These are phyloP conservation scores for Damaliscus lunatus DNA, from an alignment of 2,113 vertebrate genomes.

Conservation along the genomic window DNA sequence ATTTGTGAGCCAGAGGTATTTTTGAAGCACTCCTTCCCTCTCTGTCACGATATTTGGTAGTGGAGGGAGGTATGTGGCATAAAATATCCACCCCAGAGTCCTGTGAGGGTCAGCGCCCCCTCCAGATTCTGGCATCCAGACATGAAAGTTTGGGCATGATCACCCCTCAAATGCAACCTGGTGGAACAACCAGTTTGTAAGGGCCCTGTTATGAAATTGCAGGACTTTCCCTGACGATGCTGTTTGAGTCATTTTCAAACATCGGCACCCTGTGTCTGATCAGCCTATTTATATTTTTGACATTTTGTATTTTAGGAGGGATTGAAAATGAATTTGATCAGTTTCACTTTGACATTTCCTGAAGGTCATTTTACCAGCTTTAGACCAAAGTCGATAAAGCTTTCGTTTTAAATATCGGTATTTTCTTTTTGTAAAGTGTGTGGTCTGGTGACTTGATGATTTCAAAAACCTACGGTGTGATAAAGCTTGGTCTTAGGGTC, in stretches of 20 bases:
- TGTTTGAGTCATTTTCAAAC: neutral
- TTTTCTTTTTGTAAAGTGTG: neutral
- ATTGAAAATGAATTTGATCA: neutral
- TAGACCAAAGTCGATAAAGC: neutral
- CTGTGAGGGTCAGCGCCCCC: neutral
- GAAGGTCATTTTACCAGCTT: neutral
- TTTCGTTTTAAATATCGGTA: conserved; percentile 43
- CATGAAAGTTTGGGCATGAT: neutral
- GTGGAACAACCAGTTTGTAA: neutral
- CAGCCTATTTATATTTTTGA: conserved; percentile 10
- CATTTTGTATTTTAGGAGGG: neutral
- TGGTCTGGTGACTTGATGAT: conserved; percentile 9
- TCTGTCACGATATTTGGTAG: neutral
- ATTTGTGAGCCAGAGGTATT: neutral
- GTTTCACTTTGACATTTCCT: neutral
- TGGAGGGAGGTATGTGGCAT: neutral
- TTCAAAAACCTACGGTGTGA: neutral
- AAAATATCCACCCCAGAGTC: neutral
- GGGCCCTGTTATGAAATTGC: neutral
- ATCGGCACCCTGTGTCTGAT: neutral
- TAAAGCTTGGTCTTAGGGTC: neutral
- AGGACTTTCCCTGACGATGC: neutral
- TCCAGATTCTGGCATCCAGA: neutral
- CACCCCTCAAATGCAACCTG: neutral
- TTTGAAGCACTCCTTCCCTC: neutral